Percentiles rank a stretch among this genome's conserved stretches.
Conservation (phyloP, 2,888 invertebrate genomes). For the Calameuta filiformis region DNA sequence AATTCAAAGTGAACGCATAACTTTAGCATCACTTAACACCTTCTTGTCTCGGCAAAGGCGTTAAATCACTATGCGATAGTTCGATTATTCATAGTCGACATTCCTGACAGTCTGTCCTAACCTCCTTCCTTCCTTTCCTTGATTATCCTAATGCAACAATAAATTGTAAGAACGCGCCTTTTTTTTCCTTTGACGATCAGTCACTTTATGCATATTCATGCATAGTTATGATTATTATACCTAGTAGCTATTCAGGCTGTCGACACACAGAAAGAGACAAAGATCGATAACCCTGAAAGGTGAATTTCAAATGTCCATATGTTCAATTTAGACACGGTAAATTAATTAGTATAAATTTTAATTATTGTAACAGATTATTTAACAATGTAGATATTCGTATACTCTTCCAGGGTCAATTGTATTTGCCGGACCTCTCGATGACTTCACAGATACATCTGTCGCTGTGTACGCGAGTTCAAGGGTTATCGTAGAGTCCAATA, state of each 20-base stretch:
- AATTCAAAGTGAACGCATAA: neutral
- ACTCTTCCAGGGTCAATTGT: neutral
- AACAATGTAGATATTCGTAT: neutral
- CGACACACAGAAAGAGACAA: neutral
- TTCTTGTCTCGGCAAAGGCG: neutral
- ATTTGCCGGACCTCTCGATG: neutral
- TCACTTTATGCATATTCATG: neutral
- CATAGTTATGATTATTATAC: neutral
- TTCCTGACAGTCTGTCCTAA: neutral
- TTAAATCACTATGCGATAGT: neutral
- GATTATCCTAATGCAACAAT: neutral
- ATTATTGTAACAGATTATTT: neutral
- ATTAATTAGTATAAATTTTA: neutral
- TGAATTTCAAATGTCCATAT: neutral
- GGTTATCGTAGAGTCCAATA: neutral
- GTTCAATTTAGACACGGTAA: neutral
- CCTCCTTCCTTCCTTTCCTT: neutral
- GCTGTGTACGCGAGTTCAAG: neutral
- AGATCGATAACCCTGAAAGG: neutral
- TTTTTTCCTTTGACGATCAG: neutral
- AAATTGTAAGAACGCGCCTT: neutral
- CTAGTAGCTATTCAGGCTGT: neutral
- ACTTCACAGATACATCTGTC: neutral
- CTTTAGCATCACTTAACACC: slow-evolving; percentile 1
- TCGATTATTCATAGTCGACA: neutral